Evolutionary conservation across 2,888 invertebrate species (phyloP).

Genomic region (Synergus gifuensis): DNA sequence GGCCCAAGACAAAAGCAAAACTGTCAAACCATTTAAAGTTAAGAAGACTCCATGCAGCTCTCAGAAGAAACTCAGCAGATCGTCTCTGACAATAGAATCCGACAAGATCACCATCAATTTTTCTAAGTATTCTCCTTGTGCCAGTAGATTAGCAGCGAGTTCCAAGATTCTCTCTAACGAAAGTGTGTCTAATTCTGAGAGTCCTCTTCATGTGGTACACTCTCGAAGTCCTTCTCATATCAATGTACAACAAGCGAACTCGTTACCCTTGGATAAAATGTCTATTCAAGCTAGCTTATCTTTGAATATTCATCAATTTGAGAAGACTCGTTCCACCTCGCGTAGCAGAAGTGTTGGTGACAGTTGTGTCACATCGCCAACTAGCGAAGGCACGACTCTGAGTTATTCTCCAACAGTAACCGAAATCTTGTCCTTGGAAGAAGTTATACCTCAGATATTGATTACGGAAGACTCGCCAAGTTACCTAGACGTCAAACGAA

Average conservation of each 20-base stretch:
- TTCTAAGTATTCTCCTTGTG: slow-evolving; percentile 76
- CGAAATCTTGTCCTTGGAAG: slow-evolving; percentile 71
- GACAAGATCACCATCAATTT: slow-evolving; percentile 70
- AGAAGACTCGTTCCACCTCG: slow-evolving; percentile 60
- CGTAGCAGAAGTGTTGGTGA: slow-evolving; percentile 69
- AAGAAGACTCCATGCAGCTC: slow-evolving; percentile 63
- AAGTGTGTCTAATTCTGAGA: slow-evolving; percentile 66
- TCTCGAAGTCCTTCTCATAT: slow-evolving; percentile 67
- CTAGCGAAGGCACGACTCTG: slow-evolving; percentile 69
- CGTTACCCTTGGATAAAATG: slow-evolving; percentile 56
- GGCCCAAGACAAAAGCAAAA: slow-evolving; percentile 42
- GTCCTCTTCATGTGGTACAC: slow-evolving; percentile 68
- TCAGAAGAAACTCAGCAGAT: slow-evolving; percentile 69
- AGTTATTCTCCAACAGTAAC: slow-evolving; percentile 71
- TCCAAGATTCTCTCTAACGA: slow-evolving; percentile 73
- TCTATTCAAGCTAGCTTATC: slow-evolving; percentile 68
- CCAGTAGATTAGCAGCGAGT: slow-evolving; percentile 73
- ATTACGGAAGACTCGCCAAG: slow-evolving; percentile 47
- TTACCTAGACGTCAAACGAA: slow-evolving; percentile 55
- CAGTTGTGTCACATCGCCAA: slow-evolving; percentile 73
- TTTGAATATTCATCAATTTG: slow-evolving; percentile 63
- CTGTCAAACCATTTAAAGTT: slow-evolving; percentile 55
- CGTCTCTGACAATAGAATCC: slow-evolving; percentile 70
- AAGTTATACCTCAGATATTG: slow-evolving; percentile 61
- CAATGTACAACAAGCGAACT: slow-evolving; percentile 50